Evolutionary conservation across 2,888 invertebrate species (phyloP).

Genomic region (Hirtodrosophila duncani): DNA sequence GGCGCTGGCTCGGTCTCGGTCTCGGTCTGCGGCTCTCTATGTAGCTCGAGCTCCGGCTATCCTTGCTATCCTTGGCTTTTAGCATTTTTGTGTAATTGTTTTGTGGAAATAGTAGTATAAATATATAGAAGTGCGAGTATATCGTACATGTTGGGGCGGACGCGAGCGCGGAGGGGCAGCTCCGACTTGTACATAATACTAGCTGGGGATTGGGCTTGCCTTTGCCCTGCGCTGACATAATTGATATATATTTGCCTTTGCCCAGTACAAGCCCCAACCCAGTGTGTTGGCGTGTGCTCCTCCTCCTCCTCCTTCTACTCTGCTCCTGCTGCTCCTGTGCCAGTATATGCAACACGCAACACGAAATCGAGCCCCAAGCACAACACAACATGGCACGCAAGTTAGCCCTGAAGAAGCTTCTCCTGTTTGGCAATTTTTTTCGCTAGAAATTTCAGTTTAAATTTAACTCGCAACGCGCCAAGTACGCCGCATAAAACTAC

Average conservation of each 20-base stretch:
- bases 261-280: slow-evolving; percentile 8
- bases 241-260: slow-evolving; percentile 60
- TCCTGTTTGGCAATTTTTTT: slow-evolving; percentile 38
- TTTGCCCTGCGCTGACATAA: slow-evolving; percentile 59
- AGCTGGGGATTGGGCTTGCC: slow-evolving; percentile 33
- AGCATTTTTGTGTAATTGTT: slow-evolving; percentile 69
- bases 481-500: slow-evolving; percentile 39
- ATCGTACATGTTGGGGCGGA: slow-evolving; percentile 4
- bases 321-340: too few relatives aligned
- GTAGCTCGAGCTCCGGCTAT: slow-evolving; percentile 14
- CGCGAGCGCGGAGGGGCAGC: too few relatives aligned
- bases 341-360: too few relatives aligned
- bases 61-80: slow-evolving; percentile 42
- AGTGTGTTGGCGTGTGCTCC: slow-evolving; percentile 26
- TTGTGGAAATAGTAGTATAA: slow-evolving; percentile 58
- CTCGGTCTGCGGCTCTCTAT: too few relatives aligned
- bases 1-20: slow-evolving; percentile 8
- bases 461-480: slow-evolving; percentile 70
- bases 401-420: too few relatives aligned
- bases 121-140: slow-evolving; percentile 17
- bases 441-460: slow-evolving; percentile 69
- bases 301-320: slow-evolving; percentile 1
- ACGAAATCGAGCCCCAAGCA: too few relatives aligned
- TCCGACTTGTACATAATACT: slow-evolving; percentile 23
- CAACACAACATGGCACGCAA: too few relatives aligned